Conservation (phyloP, 2,888 invertebrate species). For the Lithosia quadra region DNA sequence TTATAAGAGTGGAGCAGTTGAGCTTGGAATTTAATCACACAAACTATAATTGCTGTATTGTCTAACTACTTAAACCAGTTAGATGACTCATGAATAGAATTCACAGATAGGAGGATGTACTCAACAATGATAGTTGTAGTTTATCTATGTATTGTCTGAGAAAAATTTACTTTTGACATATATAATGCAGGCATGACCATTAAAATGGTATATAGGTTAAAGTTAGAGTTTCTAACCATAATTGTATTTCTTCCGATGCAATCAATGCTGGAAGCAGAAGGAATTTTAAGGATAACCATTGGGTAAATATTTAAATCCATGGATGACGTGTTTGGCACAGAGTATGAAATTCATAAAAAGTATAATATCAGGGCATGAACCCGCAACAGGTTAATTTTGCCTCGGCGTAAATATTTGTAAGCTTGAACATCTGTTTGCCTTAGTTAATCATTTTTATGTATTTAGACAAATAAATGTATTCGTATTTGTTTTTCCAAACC, state of each 20-base stretch:
- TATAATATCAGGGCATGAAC: background rate
- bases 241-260: too few species aligned
- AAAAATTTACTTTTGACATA: background rate
- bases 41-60: constrained; percentile 54
- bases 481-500: too few species aligned
- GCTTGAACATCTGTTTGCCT: background rate
- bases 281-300: background rate
- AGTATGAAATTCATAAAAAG: background rate
- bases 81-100: constrained; percentile 47
- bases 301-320: background rate
- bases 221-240: background rate
- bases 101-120: constrained; percentile 19
- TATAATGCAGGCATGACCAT: background rate
- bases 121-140: constrained; percentile 27
- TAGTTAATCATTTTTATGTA: background rate
- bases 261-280: background rate
- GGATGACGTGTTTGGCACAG: background rate
- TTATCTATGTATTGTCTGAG: constrained; percentile 8
- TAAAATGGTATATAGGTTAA: background rate
- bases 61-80: constrained; percentile 48
- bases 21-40: constrained; percentile 50
- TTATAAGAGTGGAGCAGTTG: constrained; percentile 43
- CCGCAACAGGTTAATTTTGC: background rate
- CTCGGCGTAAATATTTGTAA: background rate
- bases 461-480: background rate